Evolutionary conservation across 2,888 invertebrate species (phyloP).

Genomic region (Cylindroiulus punctatus): DNA sequence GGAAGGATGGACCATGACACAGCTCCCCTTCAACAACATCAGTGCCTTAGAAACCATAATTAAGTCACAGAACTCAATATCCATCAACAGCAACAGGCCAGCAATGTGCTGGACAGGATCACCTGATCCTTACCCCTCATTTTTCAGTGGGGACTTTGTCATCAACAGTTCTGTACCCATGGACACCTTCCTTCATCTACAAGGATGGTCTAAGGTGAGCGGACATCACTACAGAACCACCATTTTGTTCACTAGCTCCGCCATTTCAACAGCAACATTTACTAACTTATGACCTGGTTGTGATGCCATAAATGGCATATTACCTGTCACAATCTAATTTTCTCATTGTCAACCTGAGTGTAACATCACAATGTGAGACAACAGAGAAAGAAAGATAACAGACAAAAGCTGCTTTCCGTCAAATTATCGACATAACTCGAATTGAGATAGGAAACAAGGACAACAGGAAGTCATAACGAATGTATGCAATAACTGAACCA

Average conservation of each 20-base stretch:
- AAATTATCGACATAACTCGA: too few species aligned
- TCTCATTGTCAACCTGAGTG: too few species aligned
- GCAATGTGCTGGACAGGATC: not conserved
- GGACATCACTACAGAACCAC: not conserved
- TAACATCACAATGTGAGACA: too few species aligned
- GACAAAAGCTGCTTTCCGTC: too few species aligned
- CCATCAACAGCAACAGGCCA: not conserved
- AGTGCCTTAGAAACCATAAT: not conserved
- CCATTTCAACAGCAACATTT: not conserved
- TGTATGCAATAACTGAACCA: too few species aligned
- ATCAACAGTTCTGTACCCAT: not conserved
- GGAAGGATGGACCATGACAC: conserved; percentile 48
- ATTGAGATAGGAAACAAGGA: too few species aligned
- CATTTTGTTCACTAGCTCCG: not conserved
- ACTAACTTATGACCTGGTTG: too few species aligned
- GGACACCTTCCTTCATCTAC: conserved; percentile 50
- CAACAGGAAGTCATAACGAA: too few species aligned
- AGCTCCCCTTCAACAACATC: conserved; percentile 40
- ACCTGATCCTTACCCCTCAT: not conserved
- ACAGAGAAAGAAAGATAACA: too few species aligned
- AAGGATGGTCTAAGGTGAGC: conserved; percentile 52
- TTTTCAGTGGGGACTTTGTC: conserved; percentile 23
- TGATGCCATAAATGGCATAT: too few species aligned
- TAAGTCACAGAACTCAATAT: not conserved
- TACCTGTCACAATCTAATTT: too few species aligned